Conservation (phyloP, 2,113 vertebrate genomes). For the Lutjanus erythropterus region DNA sequence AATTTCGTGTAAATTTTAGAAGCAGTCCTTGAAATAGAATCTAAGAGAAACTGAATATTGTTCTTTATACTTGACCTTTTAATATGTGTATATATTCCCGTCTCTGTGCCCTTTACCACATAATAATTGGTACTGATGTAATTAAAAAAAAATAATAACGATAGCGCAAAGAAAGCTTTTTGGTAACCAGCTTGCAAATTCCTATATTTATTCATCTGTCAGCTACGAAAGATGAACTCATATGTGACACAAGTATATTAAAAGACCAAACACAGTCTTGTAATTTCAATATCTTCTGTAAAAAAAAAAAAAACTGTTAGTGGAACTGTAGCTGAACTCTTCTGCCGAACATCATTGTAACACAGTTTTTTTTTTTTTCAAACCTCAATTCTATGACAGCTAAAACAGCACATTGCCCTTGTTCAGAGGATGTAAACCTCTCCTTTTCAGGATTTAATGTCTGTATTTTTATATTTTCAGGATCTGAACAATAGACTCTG, state of each 20-base stretch:
- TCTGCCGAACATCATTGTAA: constrained; percentile 30
- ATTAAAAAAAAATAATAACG: neutral
- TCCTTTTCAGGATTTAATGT: constrained; percentile 38
- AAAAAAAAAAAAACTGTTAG: neutral
- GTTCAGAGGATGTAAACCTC: constrained; percentile 28
- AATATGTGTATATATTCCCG: neutral
- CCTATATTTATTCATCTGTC: constrained; percentile 10
- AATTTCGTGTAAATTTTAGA: constrained; percentile 27
- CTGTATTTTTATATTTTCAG: constrained; percentile 39
- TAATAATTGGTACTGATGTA: neutral
- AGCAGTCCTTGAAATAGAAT: neutral
- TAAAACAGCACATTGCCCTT: constrained; percentile 38
- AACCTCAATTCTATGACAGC: constrained; percentile 27
- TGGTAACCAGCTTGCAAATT: neutral
- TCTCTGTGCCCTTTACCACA: neutral
- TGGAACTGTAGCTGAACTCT: constrained; percentile 26
- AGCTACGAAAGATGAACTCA: neutral
- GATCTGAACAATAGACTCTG: constrained; percentile 75
- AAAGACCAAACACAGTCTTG: neutral
- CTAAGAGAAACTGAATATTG: neutral
- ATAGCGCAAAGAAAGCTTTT: neutral
- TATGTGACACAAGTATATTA: constrained; percentile 4
- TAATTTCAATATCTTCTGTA: constrained; percentile 1
- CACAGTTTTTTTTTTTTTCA: constrained; percentile 13
- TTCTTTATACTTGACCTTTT: neutral